Evolutionary conservation across 2,113 vertebrate genomes (phyloP).

Genomic region (Hippocampus barbouri): DNA sequence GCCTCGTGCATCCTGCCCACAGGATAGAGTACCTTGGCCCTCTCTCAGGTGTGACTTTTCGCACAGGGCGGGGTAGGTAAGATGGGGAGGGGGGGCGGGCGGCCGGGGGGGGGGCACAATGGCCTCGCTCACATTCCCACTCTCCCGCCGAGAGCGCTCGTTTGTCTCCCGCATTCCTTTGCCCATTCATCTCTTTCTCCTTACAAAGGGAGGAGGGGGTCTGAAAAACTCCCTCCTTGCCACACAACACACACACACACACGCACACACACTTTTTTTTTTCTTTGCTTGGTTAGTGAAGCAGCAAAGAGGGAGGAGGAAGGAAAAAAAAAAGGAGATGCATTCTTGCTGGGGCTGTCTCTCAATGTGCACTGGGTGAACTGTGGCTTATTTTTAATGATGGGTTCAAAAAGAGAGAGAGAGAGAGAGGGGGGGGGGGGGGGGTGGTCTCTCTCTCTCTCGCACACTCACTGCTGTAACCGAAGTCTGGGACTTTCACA

Average conservation of each 20-base stretch:
- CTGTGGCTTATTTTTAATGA: conserved; percentile 70
- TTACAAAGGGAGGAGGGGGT: conserved; percentile 44
- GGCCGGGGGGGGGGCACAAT: conserved; percentile 52
- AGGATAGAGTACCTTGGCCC: conserved; percentile 4
- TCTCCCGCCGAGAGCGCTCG: conserved; percentile 69
- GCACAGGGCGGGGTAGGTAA: conserved; percentile 9
- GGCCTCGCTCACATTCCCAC: conserved; percentile 62
- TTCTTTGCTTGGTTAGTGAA: conserved; percentile 70
- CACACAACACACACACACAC: conserved; percentile 3
- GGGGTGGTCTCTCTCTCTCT: conserved; percentile 14
- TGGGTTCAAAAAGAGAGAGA: conserved; percentile 45
- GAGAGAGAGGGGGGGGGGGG: conserved; percentile 1
- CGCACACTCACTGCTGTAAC: conserved; percentile 47
- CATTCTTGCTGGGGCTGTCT: conserved; percentile 59
- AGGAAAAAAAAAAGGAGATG: conserved; percentile 38
- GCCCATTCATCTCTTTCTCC: conserved; percentile 67
- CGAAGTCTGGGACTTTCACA: conserved; percentile 67
- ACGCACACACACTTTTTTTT: conserved; percentile 14
- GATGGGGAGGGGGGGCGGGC: background rate
- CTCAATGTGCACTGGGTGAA: conserved; percentile 54
- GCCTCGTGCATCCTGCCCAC: conserved; percentile 63
- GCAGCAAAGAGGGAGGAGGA: conserved; percentile 63
- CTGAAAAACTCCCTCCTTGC: conserved; percentile 35
- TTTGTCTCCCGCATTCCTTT: conserved; percentile 71
- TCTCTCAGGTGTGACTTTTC: conserved; percentile 57